These are phyloP conservation scores for Dromius quadrimaculatus DNA, from an alignment of 2,888 invertebrate species.

Conservation along the genomic window DNA sequence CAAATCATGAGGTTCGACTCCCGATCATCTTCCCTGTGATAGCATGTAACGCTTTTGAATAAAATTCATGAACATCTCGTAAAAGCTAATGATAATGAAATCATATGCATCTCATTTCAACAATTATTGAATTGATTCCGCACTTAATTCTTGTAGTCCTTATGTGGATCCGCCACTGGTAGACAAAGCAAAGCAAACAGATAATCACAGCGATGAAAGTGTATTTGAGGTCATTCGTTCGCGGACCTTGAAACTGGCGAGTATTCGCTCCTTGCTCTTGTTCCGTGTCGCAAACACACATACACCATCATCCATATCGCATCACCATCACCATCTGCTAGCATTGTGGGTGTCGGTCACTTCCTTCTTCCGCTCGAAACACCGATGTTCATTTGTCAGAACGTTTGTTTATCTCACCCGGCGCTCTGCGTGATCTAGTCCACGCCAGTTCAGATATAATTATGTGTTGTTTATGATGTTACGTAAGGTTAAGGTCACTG, in stretches of 20 bases:
- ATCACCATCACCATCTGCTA: not conserved
- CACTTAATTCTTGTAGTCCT: too few relatives aligned
- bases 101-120: too few relatives aligned
- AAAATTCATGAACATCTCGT: too few relatives aligned
- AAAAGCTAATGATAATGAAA: too few relatives aligned
- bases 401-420: constrained; percentile 16
- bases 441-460: constrained; percentile 1
- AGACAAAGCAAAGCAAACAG: constrained; percentile 44
- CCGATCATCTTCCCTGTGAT: too few relatives aligned
- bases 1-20: too few relatives aligned
- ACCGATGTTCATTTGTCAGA: constrained; percentile 27
- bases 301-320: constrained; percentile 9
- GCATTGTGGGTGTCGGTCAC: constrained; percentile 24
- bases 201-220: constrained; percentile 47
- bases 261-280: constrained; percentile 40
- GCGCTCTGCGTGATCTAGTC: constrained; percentile 1
- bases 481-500: constrained; percentile 27
- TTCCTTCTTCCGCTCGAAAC: constrained; percentile 25
- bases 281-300: constrained; percentile 37
- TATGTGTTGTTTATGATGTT: constrained; percentile 33
- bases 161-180: too few relatives aligned
- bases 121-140: too few relatives aligned
- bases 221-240: constrained; percentile 48
- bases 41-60: too few relatives aligned
- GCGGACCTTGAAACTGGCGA: constrained; percentile 37